Percentiles rank a stretch among this genome's conserved stretches.
These are phyloP conservation scores for Colinus virginianus DNA, from an alignment of 2,113 vertebrate species.

Conservation along the genomic window DNA sequence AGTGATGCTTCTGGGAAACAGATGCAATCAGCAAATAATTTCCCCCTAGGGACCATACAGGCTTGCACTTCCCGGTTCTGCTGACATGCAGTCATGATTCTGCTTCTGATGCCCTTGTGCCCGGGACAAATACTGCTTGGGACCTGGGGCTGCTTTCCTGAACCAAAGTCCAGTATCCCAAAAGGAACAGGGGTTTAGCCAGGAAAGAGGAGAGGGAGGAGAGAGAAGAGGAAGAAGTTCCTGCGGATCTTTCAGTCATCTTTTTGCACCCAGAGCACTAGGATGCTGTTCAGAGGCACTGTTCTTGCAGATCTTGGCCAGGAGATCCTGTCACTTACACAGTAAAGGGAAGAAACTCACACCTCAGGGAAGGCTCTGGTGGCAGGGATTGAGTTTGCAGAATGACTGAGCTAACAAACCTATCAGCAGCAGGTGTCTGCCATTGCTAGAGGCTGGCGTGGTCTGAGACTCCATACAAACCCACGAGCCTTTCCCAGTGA, in stretches of 20 bases:
- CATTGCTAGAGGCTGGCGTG: background rate
- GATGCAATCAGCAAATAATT: conserved; percentile 63
- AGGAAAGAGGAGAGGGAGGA: background rate
- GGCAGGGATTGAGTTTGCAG: background rate
- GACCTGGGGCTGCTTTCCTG: background rate
- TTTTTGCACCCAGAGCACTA: background rate
- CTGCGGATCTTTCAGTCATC: background rate
- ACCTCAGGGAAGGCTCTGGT: background rate
- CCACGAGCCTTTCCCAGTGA: background rate
- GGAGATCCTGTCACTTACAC: background rate
- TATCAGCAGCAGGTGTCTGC: background rate
- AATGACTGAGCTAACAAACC: background rate
- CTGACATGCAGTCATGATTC: conserved; percentile 30
- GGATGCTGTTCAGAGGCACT: background rate
- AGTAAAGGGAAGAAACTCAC: background rate
- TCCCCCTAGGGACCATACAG: conserved; percentile 27
- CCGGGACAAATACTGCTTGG: conserved; percentile 10
- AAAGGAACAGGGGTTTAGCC: background rate
- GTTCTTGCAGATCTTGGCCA: background rate
- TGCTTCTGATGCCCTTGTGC: conserved; percentile 32
- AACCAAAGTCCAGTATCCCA: background rate
- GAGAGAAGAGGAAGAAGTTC: background rate
- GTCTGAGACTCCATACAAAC: background rate
- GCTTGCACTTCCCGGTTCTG: conserved; percentile 41
- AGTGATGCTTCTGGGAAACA: conserved; percentile 68